Base-by-base conservation (phyloP, 2,888 invertebrate species). In the Mythimna albipuncta region DNA sequence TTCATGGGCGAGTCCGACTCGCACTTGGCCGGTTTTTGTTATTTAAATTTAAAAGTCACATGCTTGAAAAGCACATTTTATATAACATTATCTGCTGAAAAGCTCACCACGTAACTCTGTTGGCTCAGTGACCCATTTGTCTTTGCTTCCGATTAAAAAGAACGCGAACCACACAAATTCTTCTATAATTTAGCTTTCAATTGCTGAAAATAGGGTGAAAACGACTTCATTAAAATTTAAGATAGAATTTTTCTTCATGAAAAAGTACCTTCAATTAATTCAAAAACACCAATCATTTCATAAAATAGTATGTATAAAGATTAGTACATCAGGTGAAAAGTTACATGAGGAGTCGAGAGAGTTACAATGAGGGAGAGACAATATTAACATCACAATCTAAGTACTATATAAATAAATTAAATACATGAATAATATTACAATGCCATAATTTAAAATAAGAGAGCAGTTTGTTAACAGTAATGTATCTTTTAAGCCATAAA, bases 401-500 rank as follows among this genome's bases (percentile, higher is more conserved):
- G 6, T 58, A 21, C 19, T 13, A 59, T 61, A 6, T 61, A 38
- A 21, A 62, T 62, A 62, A 47, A 62, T 26, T 26, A 19, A 61
- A 41, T 61, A 13, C 13, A 7, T 61, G n/a, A 10, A 59, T 47
- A 47, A 26, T 26, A 47, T 32, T 16, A 44, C 26, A 26, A 44
- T 47, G 26, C 44, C 47, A 26, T 63, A 47, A 47, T 63, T 41
- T 47, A 1, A 47, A 47, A 63, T 7, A 47, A 38, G 38, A 68
- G 44, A 26, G 32, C 7, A 41, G 6, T 47, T 76, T 32, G n/a
- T 38, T 10, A 21, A 13, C 9, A 32, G 11, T 41, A 47, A 66
- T 55, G 16, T 76, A 68, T 68, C 7, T 58, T 61, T 47, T 47
- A 26, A 13, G 11, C 16, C 19, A 32, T 74, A 50, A 50, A 78